Evolutionary conservation across 2,113 vertebrate species (phyloP).

Genomic region (Cacatua alba): DNA sequence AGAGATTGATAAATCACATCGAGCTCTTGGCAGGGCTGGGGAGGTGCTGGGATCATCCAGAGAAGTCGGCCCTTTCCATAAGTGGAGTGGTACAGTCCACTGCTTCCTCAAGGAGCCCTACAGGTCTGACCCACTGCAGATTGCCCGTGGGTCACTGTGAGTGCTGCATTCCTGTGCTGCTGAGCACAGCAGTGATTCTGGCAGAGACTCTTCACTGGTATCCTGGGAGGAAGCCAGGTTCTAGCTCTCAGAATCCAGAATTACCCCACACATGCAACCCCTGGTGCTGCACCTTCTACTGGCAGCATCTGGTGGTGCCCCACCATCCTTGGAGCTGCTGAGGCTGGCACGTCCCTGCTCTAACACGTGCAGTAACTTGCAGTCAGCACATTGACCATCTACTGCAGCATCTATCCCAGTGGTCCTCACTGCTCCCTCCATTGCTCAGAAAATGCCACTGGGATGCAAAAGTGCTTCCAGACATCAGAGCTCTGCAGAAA

Average conservation of each 20-base stretch:
- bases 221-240: neutral
- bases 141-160: accelerated
- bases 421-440: neutral
- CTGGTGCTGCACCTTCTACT: neutral
- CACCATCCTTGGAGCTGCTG: neutral
- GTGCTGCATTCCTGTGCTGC: neutral
- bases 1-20: neutral
- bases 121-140: neutral
- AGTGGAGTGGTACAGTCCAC: neutral
- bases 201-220: neutral
- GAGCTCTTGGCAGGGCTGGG: neutral
- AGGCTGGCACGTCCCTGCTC: neutral
- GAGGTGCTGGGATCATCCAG: neutral
- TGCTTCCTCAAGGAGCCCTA: neutral
- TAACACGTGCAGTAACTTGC: neutral
- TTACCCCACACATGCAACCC: neutral
- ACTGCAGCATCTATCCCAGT: neutral
- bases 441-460: neutral
- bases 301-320: neutral
- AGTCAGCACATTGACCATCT: neutral
- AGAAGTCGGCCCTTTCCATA: neutral
- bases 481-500: neutral
- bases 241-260: neutral
- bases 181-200: neutral
- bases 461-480: neutral